Conservation (phyloP, 1,140 invertebrate species). For the Drosophila pachea region DNA sequence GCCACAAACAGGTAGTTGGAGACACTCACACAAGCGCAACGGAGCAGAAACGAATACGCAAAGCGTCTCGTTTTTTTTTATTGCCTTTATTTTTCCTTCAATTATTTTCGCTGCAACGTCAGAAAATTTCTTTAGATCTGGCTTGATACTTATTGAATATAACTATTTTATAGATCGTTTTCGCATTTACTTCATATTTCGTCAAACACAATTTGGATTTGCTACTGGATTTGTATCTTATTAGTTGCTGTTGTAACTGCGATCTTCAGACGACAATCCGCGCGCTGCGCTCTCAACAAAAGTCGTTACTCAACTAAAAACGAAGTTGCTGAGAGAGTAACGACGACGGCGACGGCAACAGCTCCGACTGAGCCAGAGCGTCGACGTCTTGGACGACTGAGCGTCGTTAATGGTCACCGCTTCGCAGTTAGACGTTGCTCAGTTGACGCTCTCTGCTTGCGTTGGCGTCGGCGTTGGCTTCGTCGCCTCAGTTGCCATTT, state of each 20-base stretch:
- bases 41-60: constrained; percentile 62
- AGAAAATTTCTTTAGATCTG: constrained; percentile 17
- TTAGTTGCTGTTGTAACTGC: constrained; percentile 28
- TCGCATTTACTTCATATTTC: constrained; percentile 1
- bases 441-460: constrained; percentile 18
- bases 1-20: constrained; percentile 65
- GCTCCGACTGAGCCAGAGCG: constrained; percentile 20
- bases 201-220: constrained; percentile 23
- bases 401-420: constrained; percentile 57
- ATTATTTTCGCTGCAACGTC: constrained; percentile 1
- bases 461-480: background rate
- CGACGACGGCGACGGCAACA: constrained; percentile 8
- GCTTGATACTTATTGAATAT: background rate
- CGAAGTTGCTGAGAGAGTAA: constrained; percentile 39
- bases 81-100: constrained; percentile 27
- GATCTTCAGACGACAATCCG: constrained; percentile 26
- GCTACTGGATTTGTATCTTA: constrained; percentile 28
- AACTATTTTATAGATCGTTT: constrained; percentile 1
- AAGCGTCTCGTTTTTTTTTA: constrained; percentile 64
- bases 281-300: constrained; percentile 47
- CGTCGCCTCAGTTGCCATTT: constrained; percentile 15
- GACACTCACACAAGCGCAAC: constrained; percentile 52
- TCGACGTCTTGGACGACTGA: constrained; percentile 29
- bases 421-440: constrained; percentile 52
- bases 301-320: constrained; percentile 60